phyloP scores from a whole-genome alignment of 2,797 vertebrate species.

The Neosalanx taihuensis region DNA sequence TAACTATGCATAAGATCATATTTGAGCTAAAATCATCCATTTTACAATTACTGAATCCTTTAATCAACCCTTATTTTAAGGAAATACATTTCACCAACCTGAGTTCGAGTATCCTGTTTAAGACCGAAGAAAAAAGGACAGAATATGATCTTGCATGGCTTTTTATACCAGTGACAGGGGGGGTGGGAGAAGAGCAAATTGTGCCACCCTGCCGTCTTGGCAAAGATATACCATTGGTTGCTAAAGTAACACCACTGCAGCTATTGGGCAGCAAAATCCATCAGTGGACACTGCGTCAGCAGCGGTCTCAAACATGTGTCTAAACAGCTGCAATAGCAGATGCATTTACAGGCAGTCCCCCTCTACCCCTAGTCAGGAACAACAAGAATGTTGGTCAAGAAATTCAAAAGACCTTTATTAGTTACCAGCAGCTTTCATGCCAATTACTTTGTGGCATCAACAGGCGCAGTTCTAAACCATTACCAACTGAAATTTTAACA shows the following conservation, averaged over 20 bases:
- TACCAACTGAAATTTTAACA: slow-evolving; percentile 71
- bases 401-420: slow-evolving; percentile 78
- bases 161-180: slow-evolving; percentile 66
- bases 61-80: not conserved
- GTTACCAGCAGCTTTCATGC: slow-evolving; percentile 77
- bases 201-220: slow-evolving; percentile 43
- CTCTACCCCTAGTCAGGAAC: slow-evolving; percentile 24
- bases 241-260: slow-evolving; percentile 14
- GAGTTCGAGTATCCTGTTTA: slow-evolving; percentile 44
- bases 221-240: slow-evolving; percentile 63
- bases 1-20: no score
- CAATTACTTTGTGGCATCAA: slow-evolving; percentile 73
- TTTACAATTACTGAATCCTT: no score
- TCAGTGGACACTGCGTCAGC: slow-evolving; percentile 31
- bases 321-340: slow-evolving; percentile 57
- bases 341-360: not conserved
- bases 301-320: slow-evolving; percentile 32
- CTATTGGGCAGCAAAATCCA: slow-evolving; percentile 57
- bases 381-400: slow-evolving; percentile 44
- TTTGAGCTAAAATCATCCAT: no score
- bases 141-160: slow-evolving; percentile 44
- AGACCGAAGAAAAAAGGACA: slow-evolving; percentile 71
- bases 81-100: slow-evolving; percentile 54
- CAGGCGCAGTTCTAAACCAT: slow-evolving; percentile 71
- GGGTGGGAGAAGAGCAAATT: slow-evolving; percentile 48